These are phyloP conservation scores for Drosophila seguyi DNA, from an alignment of 1,140 invertebrate species.

Conservation along the genomic window DNA sequence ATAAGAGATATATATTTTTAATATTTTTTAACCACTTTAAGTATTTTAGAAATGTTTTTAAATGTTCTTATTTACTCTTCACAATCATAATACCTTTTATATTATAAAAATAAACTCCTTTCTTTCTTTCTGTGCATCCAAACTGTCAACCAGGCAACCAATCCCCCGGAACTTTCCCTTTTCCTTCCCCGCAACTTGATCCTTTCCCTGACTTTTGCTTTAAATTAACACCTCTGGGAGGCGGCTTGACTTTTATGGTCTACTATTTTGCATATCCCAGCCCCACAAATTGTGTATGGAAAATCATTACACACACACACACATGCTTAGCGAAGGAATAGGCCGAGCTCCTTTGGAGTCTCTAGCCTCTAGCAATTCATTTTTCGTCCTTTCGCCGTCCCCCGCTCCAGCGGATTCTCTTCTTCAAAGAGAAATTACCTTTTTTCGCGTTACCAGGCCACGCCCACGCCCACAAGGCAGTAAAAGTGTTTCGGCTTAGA, in stretches of 20 bases:
- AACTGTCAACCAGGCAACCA: conserved; percentile 37
- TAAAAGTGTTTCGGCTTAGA: conserved; percentile 24
- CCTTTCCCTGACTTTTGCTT: conserved; percentile 27
- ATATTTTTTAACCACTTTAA: neutral
- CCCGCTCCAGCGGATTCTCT: conserved; percentile 18
- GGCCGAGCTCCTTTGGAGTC: conserved; percentile 11
- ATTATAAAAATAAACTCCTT: neutral
- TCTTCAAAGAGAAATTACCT: conserved; percentile 78
- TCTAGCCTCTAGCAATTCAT: conserved; percentile 62
- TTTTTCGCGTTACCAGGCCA: conserved; percentile 59
- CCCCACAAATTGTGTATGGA: conserved; percentile 66
- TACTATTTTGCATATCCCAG: conserved; percentile 73
- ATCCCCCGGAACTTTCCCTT: neutral
- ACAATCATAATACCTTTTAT: neutral
- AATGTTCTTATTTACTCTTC: neutral
- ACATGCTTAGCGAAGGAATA: conserved; percentile 1
- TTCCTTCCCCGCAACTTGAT: conserved; percentile 5
- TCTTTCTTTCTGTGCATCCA: neutral
- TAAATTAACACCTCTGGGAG: conserved; percentile 60
- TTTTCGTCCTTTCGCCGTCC: conserved; percentile 29
- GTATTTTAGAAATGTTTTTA: neutral
- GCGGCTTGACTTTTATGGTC: conserved; percentile 58
- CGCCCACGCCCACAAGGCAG: conserved; percentile 55
- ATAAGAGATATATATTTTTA: neutral
- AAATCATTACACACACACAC: conserved; percentile 61